A percentile compares a stretch with the other conserved stretches of the same genome.
These are phyloP conservation scores for Parnassius smintheus DNA, from an alignment of 2,888 invertebrate species.

Conservation along the genomic window DNA sequence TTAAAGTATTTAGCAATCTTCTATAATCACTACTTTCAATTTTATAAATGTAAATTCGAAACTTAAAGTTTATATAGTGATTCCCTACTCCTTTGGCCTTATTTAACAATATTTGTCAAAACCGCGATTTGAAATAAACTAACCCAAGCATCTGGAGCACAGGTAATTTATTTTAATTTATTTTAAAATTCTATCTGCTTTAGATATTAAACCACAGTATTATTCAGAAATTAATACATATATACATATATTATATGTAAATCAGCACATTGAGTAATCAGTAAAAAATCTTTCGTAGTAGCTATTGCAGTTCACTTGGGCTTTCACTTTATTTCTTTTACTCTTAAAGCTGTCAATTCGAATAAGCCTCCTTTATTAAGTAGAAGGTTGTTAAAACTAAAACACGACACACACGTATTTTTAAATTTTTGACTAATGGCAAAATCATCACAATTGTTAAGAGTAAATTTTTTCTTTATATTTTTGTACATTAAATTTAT, in stretches of 20 bases:
- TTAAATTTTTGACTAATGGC: conserved; percentile 75
- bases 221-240: conserved; percentile 10
- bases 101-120: conserved; percentile 33
- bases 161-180: conserved; percentile 60
- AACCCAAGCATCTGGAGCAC: conserved; percentile 58
- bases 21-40: neutral
- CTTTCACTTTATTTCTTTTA: conserved; percentile 52
- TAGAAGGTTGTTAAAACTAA: conserved; percentile 46
- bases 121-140: conserved; percentile 38
- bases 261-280: conserved; percentile 40
- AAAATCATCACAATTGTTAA: conserved; percentile 80
- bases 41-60: neutral
- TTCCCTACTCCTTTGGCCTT: conserved; percentile 8
- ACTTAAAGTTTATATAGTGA: neutral
- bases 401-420: conserved; percentile 43
- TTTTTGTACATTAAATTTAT: conserved; percentile 50
- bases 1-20: neutral
- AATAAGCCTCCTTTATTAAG: conserved; percentile 49
- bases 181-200: conserved; percentile 39
- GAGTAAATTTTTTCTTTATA: conserved; percentile 54
- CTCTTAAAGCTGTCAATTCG: conserved; percentile 39
- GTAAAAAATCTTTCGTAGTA: conserved; percentile 36
- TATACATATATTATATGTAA: conserved; percentile 15
- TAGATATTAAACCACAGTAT: conserved; percentile 30
- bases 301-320: conserved; percentile 49